These are phyloP conservation scores for Gibbula magus DNA, from an alignment of 2,888 invertebrate species.

Conservation along the genomic window DNA sequence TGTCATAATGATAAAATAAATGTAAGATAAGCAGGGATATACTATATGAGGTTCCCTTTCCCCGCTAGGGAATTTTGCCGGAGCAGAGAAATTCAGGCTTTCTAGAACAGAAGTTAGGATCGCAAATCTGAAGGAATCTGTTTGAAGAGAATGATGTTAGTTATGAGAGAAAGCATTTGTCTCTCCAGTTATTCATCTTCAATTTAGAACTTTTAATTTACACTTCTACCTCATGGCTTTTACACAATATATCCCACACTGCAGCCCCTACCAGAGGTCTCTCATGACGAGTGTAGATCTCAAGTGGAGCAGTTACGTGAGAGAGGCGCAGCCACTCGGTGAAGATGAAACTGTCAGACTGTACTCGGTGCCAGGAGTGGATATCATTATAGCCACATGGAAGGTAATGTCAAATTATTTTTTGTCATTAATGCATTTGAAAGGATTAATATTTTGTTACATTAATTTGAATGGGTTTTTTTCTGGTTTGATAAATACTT, in stretches of 20 bases:
- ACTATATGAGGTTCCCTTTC: no score
- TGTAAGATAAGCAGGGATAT: no score
- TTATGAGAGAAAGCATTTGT: no score
- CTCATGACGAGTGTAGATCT: constrained; percentile 52
- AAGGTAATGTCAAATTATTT: constrained; percentile 49
- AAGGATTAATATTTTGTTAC: not conserved
- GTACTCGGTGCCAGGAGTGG: constrained; percentile 45
- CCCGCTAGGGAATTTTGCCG: no score
- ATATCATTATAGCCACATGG: constrained; percentile 62
- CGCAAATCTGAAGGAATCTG: no score
- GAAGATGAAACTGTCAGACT: constrained; percentile 59
- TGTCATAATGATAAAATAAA: no score
- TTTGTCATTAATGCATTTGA: not conserved
- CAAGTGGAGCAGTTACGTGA: constrained; percentile 48
- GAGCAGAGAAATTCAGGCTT: no score
- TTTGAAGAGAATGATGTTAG: no score
- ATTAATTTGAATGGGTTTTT: not conserved
- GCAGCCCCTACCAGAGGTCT: constrained; percentile 66
- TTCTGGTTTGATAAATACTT: not conserved
- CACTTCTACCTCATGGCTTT: not conserved
- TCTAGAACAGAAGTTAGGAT: no score
- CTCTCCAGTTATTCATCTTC: not conserved
- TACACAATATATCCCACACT: not conserved
- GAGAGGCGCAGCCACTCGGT: constrained; percentile 45
- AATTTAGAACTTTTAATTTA: not conserved